Evolutionary conservation across 1,140 invertebrate genomes (phyloP), one percentile per base, ranked within the genome.

Genomic region (Popillia japonica): DNA sequence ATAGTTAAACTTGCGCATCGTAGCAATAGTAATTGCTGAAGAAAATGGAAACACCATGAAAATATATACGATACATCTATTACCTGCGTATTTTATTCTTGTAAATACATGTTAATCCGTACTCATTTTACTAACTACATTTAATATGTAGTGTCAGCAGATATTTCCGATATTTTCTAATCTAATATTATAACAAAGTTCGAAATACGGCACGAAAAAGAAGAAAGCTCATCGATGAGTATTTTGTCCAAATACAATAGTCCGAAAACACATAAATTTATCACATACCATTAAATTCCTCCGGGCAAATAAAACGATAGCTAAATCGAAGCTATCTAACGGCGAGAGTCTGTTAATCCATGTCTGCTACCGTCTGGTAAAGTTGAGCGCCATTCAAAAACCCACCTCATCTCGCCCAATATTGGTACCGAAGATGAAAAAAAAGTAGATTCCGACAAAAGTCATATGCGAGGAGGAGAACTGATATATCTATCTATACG

Each of bases 191-290:
- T 17, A n/a, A 55, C 17, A 17, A 55, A 55, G 14, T 55, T 55
- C 48, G 48, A 17, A 55, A 17, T 14, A n/a, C 2, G n/a, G 6
- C 48, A 3, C 14, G 0, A 17, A 55, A 6, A 55, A 3, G 17
- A 55, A 55, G 10, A 55, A 55, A n/a, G 14, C 6, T 55, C 48
- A n/a, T 55, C 6, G 11, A 55, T 55, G 48, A 55, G 48, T 17
- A 55, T 55, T 55, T 55, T n/a, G 14, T 55, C 48, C 48, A 17
- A 55, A 55, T 55, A 55, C 48, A 17, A 55, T 55, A 55, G 11
- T 55, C 48, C 11, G 48, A 55, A 68, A 68, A 68, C 27, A 22
- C 27, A 68, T 68, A 68, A 68, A 68, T 68, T 68, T 68, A 68
- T 9, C 27, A 68, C 17, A 34, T 68, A 14, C 61, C 44, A 34